phyloP scores from a whole-genome alignment of 2,888 invertebrate genomes.

The Nomada fabriciana region DNA sequence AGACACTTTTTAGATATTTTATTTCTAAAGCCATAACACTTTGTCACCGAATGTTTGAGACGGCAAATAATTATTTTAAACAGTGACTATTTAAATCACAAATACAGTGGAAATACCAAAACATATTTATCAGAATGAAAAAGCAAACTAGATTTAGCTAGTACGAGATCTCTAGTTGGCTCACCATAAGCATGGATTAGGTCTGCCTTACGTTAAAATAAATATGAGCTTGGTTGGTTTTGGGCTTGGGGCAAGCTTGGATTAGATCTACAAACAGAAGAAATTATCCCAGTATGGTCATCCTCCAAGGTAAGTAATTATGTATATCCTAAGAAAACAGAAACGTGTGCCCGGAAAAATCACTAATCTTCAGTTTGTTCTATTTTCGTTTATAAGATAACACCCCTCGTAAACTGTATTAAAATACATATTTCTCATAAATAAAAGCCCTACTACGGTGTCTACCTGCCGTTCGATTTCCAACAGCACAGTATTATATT shows the following conservation, averaged over 20 bases:
- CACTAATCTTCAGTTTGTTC: too few species aligned
- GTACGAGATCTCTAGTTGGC: neutral
- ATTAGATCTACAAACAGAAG: slow-evolving; percentile 27
- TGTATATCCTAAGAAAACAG: neutral
- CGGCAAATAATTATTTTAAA: too few species aligned
- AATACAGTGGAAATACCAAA: neutral
- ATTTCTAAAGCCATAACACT: too few species aligned
- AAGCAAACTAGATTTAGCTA: neutral
- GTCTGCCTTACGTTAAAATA: slow-evolving; percentile 14
- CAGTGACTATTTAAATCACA: neutral
- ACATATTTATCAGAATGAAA: neutral
- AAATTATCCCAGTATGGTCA: neutral
- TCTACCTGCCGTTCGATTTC: neutral
- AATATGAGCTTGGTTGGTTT: neutral
- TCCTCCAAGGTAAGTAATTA: slow-evolving; percentile 12
- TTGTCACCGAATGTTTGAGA: too few species aligned
- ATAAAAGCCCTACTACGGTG: neutral
- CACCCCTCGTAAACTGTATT: too few species aligned
- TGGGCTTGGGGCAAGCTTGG: slow-evolving; percentile 1
- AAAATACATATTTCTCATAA: neutral
- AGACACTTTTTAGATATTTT: too few species aligned
- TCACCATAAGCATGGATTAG: slow-evolving; percentile 14
- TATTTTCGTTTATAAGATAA: too few species aligned
- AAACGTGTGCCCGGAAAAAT: neutral
- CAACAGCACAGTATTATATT: neutral